These are phyloP conservation scores for Thamnophis sirtalis DNA, from an alignment of 2,113 vertebrate species.

Conservation along the genomic window DNA sequence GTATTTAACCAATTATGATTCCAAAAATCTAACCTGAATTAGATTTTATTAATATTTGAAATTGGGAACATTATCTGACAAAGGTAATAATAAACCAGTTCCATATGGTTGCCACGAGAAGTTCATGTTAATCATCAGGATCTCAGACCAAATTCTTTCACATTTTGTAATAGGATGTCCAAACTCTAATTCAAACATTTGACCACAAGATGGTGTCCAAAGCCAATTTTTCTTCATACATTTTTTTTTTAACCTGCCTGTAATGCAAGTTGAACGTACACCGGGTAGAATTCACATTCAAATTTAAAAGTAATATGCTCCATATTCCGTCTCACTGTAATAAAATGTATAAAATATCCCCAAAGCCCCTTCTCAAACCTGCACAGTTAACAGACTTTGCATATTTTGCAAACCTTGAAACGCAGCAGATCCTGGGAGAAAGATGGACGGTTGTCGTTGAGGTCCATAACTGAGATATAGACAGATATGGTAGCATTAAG, in stretches of 20 bases:
- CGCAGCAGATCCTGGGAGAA: constrained; percentile 76
- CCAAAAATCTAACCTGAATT: background rate
- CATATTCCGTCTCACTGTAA: background rate
- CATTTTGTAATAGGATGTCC: background rate
- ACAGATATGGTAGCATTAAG: constrained; percentile 73
- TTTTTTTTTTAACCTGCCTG: background rate
- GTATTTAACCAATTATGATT: background rate
- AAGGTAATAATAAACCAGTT: background rate
- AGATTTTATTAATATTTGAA: background rate
- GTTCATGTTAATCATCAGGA: background rate
- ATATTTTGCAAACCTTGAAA: constrained; percentile 70
- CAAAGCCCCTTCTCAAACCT: background rate
- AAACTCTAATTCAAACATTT: constrained; percentile 27
- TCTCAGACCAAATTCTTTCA: background rate
- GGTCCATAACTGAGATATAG: constrained; percentile 75
- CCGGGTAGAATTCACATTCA: background rate
- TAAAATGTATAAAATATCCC: background rate
- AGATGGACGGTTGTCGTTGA: constrained; percentile 82
- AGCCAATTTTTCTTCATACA: constrained; percentile 11
- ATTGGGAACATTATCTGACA: background rate
- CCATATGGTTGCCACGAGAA: background rate
- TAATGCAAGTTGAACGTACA: background rate
- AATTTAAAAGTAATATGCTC: background rate
- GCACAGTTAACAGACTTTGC: background rate
- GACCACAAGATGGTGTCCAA: constrained; percentile 64